phyloP scores from a whole-genome alignment of 2,113 vertebrate genomes.

The Ramphastos sulfuratus region DNA sequence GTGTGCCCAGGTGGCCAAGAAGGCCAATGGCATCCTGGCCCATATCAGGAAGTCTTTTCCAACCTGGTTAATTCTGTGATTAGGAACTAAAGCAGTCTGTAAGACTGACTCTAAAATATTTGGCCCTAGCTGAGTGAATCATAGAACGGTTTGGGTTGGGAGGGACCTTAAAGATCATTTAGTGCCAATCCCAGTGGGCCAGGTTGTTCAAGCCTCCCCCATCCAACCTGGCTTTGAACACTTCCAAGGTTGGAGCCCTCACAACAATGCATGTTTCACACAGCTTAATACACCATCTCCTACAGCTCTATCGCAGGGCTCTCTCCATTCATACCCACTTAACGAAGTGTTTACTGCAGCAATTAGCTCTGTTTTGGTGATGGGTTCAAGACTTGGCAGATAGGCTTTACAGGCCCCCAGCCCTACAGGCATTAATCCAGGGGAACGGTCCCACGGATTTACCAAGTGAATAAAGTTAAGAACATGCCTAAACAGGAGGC shows the following conservation, averaged over 20 bases:
- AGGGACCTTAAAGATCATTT: no score
- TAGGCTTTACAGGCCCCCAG: neutral
- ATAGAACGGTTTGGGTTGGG: no score
- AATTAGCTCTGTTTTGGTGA: rapidly evolving
- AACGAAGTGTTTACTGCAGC: rapidly evolving
- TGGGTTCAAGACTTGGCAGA: neutral
- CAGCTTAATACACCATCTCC: rapidly evolving
- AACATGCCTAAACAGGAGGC: neutral
- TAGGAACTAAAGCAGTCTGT: neutral
- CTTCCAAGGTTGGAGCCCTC: no score
- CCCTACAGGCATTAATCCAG: neutral
- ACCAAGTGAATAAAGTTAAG: neutral
- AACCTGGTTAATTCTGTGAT: no score
- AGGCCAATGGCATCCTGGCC: no score
- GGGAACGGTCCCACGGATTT: neutral
- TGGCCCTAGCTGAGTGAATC: neutral
- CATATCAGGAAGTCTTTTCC: no score
- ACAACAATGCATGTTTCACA: no score
- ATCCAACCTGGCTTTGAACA: no score
- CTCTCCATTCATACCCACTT: neutral
- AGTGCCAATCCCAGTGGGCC: no score
- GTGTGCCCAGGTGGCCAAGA: no score
- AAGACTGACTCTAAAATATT: neutral
- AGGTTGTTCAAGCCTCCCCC: no score
- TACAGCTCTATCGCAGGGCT: neutral